phyloP scores from a whole-genome alignment of 92 coral and sea anemone species.

The Chrysogorgia sp. region DNA sequence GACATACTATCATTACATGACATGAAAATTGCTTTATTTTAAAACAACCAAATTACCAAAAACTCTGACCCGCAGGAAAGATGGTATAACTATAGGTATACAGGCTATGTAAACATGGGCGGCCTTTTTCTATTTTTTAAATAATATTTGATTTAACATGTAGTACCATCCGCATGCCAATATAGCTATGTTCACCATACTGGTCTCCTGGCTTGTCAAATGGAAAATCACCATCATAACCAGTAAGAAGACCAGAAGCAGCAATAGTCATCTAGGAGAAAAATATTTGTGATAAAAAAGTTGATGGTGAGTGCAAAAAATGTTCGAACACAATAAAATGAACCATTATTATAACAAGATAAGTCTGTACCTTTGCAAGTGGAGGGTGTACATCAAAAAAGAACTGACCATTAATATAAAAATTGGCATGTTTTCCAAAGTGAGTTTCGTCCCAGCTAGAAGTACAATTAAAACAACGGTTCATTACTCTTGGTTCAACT shows the following conservation, averaged over 20 bases:
- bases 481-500: too few species aligned
- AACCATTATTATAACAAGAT: too few species aligned
- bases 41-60: too few species aligned
- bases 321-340: background rate
- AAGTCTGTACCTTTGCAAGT: constrained; percentile 90
- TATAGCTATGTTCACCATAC: constrained; percentile 83
- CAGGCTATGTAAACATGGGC: too few species aligned
- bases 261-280: constrained; percentile 86
- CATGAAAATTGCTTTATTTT: too few species aligned
- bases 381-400: constrained; percentile 99
- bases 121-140: too few species aligned
- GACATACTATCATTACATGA: too few species aligned
- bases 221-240: constrained; percentile 89
- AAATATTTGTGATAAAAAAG: background rate
- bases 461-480: background rate
- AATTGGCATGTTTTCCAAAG: constrained; percentile 99
- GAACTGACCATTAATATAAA: constrained; percentile 90
- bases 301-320: background rate
- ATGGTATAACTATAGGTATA: too few species aligned
- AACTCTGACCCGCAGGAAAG: background rate
- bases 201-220: constrained; percentile 97
- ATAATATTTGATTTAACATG: background rate
- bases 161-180: constrained; percentile 93
- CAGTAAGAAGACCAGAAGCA: constrained; percentile 84
- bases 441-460: constrained; percentile 99